Evolutionary conservation across 2,797 vertebrate species (phyloP).

Genomic region (Peromyscus nudipes): DNA sequence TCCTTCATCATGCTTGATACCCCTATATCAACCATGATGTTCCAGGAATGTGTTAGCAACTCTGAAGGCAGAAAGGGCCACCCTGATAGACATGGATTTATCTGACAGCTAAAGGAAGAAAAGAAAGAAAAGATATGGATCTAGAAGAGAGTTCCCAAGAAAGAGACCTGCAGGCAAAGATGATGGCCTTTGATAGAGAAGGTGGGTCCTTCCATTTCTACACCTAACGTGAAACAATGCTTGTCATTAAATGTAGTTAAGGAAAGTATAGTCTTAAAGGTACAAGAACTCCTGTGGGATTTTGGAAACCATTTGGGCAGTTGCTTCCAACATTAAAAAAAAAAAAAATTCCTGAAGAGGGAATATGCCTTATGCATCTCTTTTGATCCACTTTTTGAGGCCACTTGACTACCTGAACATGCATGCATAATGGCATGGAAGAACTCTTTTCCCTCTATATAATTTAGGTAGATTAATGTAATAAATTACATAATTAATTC

Average conservation of each 20-base stretch:
- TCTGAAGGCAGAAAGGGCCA: background rate
- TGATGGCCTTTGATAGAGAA: background rate
- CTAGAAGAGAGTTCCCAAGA: background rate
- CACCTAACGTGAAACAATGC: background rate
- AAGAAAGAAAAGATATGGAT: background rate
- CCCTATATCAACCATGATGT: background rate
- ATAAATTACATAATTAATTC: background rate
- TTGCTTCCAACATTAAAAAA: background rate
- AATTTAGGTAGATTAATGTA: background rate
- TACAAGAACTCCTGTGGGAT: background rate
- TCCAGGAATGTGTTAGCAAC: background rate
- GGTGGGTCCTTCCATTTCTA: background rate
- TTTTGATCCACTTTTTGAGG: background rate
- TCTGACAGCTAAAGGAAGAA: background rate
- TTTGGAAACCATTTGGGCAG: background rate
- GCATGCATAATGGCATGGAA: background rate
- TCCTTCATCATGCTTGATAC: background rate
- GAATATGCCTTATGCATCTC: background rate
- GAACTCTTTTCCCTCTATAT: background rate
- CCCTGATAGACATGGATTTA: background rate
- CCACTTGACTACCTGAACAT: background rate
- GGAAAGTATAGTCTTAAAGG: background rate
- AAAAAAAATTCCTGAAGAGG: background rate
- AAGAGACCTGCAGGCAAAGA: background rate
- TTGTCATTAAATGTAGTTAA: background rate